Conservation (phyloP, 2,113 vertebrate species). For the Erythrocercus mccallii region DNA sequence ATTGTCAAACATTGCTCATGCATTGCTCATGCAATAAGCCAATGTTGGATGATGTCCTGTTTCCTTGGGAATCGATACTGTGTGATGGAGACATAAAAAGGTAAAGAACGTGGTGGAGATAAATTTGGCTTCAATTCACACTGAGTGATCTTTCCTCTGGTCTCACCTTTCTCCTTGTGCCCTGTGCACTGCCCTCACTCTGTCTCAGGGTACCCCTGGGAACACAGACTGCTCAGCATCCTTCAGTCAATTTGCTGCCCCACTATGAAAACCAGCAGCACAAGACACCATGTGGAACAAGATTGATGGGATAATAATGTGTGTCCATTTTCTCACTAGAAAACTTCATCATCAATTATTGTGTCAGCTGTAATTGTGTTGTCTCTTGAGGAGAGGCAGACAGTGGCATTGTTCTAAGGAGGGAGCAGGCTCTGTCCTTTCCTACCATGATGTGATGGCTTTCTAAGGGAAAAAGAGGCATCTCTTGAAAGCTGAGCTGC, state of each 20-base stretch:
- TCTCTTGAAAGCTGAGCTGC: not conserved
- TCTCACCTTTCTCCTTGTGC: not conserved
- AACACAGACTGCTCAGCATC: not conserved
- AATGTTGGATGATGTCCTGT: not conserved
- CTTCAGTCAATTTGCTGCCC: constrained; percentile 15
- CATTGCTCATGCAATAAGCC: accelerated
- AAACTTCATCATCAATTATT: constrained; percentile 28
- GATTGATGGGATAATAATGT: not conserved
- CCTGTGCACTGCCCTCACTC: not conserved
- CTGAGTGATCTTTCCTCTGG: not conserved
- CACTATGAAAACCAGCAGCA: not conserved
- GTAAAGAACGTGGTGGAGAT: not conserved
- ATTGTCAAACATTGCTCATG: not conserved
- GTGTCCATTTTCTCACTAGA: not conserved
- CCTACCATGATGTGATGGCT: not conserved
- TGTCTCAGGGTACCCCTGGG: not conserved
- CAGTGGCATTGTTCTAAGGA: not conserved
- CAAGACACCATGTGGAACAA: not conserved
- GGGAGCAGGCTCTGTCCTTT: constrained; percentile 2
- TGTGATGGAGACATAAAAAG: not conserved
- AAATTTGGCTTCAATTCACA: not conserved
- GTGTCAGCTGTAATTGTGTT: constrained; percentile 16
- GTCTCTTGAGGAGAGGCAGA: not conserved
- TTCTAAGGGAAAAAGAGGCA: constrained; percentile 17
- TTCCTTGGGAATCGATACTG: not conserved